A percentile compares a stretch with the other conserved stretches of the same genome.
phyloP scores from a whole-genome alignment of 2,113 vertebrate genomes.

The Abramis brama region DNA sequence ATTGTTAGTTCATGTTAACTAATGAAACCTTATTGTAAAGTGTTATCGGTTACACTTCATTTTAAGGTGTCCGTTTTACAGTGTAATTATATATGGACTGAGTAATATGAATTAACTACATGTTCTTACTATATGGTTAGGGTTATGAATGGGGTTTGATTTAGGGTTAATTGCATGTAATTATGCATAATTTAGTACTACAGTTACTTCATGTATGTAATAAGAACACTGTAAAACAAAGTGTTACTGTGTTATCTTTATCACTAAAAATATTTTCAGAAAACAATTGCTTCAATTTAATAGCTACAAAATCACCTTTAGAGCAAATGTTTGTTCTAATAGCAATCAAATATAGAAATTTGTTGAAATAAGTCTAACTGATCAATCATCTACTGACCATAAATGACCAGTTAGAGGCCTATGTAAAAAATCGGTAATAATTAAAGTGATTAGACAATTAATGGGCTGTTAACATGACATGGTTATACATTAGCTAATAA shows the following conservation, averaged over 20 bases:
- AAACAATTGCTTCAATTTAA: background rate
- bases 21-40: too few species aligned
- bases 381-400: background rate
- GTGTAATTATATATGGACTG: too few species aligned
- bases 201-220: too few species aligned
- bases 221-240: too few species aligned
- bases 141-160: too few species aligned
- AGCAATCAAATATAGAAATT: background rate
- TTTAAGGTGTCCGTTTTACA: too few species aligned
- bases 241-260: background rate
- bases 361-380: background rate
- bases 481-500: background rate
- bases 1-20: too few species aligned
- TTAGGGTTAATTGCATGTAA: too few species aligned
- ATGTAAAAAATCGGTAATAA: background rate
- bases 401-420: background rate
- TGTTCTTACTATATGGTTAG: too few species aligned
- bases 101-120: too few species aligned
- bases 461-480: background rate
- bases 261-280: background rate
- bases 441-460: background rate
- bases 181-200: too few species aligned
- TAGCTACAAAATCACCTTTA: background rate
- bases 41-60: too few species aligned
- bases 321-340: background rate